A percentile compares a stretch with the other conserved stretches of the same genome.
These are phyloP conservation scores for Chaetura pelagica DNA, from an alignment of 2,113 vertebrate species.

Conservation along the genomic window DNA sequence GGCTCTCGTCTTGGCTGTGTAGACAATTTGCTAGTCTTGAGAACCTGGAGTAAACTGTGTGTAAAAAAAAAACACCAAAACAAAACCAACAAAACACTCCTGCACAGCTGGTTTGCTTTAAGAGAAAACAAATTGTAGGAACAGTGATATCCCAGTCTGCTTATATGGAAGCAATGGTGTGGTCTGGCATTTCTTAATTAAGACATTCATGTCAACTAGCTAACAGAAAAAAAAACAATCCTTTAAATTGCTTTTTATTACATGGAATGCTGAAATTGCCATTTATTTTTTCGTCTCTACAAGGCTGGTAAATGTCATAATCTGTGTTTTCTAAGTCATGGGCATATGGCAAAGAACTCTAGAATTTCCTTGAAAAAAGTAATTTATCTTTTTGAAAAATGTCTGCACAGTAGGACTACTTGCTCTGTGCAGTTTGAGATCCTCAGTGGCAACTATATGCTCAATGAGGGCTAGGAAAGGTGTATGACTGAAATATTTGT, in stretches of 20 bases:
- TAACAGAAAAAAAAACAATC: neutral
- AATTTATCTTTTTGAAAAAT: neutral
- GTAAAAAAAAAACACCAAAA: too few species aligned
- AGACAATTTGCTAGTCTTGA: neutral
- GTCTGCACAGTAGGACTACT: neutral
- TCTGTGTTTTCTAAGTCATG: neutral
- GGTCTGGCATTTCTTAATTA: constrained; percentile 14
- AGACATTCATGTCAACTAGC: neutral
- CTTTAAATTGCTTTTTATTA: neutral
- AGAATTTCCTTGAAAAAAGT: neutral
- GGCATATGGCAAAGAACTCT: neutral
- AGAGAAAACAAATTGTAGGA: neutral
- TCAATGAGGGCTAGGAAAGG: neutral
- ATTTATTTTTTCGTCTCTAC: neutral
- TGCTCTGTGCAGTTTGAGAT: neutral
- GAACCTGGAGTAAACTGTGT: neutral
- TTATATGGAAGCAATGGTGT: neutral
- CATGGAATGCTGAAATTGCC: neutral
- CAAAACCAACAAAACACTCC: too few species aligned
- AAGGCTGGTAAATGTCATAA: neutral
- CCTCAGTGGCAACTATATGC: neutral
- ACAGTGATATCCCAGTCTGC: neutral
- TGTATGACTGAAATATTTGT: neutral
- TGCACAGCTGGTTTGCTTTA: neutral
- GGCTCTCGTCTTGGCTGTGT: neutral